A percentile compares a stretch with the other conserved stretches of the same genome.
Evolutionary conservation across 2,113 vertebrate species (phyloP).

Genomic region (Gulo gulo): DNA sequence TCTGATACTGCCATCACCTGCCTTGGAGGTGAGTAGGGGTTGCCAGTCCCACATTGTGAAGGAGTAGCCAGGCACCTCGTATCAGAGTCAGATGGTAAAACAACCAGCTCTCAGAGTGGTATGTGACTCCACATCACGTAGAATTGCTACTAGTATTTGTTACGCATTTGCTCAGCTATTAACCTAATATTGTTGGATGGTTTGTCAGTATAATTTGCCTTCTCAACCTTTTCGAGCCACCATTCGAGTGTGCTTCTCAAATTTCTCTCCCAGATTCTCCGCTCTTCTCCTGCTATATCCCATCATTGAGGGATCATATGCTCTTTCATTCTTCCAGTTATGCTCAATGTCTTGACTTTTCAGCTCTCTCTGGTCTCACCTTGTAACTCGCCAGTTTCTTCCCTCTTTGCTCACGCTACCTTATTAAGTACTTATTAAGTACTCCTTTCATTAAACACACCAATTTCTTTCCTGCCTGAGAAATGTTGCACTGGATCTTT

Average conservation of each 20-base stretch:
- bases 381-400: neutral
- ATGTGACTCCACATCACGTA: fast-evolving
- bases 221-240: neutral
- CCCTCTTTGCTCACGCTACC: neutral
- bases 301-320: neutral
- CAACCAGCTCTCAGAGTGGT: fast-evolving
- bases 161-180: neutral
- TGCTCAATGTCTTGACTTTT: neutral
- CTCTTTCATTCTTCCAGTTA: neutral
- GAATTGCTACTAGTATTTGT: neutral
- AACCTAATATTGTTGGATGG: neutral
- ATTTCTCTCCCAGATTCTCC: neutral
- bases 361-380: neutral
- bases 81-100: neutral
- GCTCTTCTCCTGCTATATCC: neutral
- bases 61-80: neutral
- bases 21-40: neutral
- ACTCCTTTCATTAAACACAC: neutral
- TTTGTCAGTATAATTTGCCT: neutral
- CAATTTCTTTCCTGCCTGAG: neutral
- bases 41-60: fast-evolving
- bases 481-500: neutral
- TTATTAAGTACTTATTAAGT: neutral
- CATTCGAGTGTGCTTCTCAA: neutral
- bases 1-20: no score